Evolutionary conservation across 2,797 vertebrate genomes (phyloP), one percentile per base, ranked within the genome.

Genomic region (Lepilemur ruficaudatus): DNA sequence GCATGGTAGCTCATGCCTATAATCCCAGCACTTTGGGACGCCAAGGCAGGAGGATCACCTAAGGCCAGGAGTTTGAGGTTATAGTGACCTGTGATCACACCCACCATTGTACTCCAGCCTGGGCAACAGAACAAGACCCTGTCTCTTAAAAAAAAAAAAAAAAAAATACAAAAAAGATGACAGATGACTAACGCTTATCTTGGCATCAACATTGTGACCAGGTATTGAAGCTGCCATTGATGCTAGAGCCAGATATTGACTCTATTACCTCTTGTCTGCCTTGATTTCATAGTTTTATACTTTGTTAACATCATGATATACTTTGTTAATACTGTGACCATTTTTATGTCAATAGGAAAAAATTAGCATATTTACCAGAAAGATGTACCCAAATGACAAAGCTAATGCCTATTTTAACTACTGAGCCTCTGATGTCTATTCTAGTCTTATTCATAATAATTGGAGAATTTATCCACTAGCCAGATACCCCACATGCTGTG

Each of bases 391-490:
- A 81, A 94, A 75, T 72, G 57, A 14, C 78, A 93, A 84, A 79
- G n/a, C 52, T 59, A 65, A 82, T 75, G 22, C 41, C 79, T 57
- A 2, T 81, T 86, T 15, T 86, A 80, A 86, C 59, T 46, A 38
- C 79, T 84, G 63, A 69, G 48, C 67, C 79, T 95, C 70, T 78
- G 63, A 95, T 86, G 88, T 83, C 82, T 43, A 83, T 17, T 57
- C 57, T 32, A 41, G 23, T 25, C 89, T 94, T 81, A 52, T 70
- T 89, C 55, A 12, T 83, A 90, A 78, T 89, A 89, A 86, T 65
- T 95, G 76, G 82, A 94, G 38, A 63, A 84, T 70, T 78, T 63
- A 86, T 82, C 55, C 92, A 87, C 93, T 94, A 94, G 72, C 85
- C 32, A 55, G 80, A 52, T 25, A 80, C 9, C 65, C 61, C 30